Conservation (phyloP, 2,113 vertebrate genomes). For the Strix aluco region DNA sequence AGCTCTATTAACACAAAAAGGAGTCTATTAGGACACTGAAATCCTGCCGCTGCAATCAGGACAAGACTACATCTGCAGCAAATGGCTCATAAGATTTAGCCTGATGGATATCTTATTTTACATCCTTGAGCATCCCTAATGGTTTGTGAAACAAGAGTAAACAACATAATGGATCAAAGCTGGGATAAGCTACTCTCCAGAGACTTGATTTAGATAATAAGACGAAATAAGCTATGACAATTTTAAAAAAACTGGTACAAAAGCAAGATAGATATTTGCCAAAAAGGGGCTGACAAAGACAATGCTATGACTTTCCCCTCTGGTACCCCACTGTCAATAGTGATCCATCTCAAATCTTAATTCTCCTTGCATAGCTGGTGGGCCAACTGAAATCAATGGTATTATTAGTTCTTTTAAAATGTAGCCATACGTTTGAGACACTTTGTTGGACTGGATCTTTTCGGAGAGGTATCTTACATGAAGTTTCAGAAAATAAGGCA, state of each 20-base stretch:
- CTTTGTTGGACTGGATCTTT: neutral
- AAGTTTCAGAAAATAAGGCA: neutral
- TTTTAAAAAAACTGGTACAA: neutral
- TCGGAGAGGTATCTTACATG: neutral
- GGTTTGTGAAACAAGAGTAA: conserved; percentile 46
- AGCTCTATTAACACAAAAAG: neutral
- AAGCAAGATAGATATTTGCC: neutral
- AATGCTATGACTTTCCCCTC: neutral
- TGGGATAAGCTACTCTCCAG: conserved; percentile 14
- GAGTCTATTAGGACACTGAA: neutral
- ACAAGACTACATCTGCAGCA: neutral
- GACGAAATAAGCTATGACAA: neutral
- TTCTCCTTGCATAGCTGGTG: neutral
- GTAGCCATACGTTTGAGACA: neutral
- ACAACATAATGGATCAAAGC: conserved; percentile 2
- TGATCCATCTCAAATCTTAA: neutral
- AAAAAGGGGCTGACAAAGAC: neutral
- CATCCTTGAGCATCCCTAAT: neutral
- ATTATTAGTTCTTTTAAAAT: neutral
- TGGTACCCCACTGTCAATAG: neutral
- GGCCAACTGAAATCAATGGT: neutral
- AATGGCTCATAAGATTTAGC: neutral
- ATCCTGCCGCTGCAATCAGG: neutral
- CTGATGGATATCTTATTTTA: conserved; percentile 10
- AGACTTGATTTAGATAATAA: neutral